Percentiles rank a stretch among this genome's conserved stretches.
These are phyloP conservation scores for Ecliptopera silaceata DNA, from an alignment of 2,888 invertebrate genomes.

Conservation along the genomic window DNA sequence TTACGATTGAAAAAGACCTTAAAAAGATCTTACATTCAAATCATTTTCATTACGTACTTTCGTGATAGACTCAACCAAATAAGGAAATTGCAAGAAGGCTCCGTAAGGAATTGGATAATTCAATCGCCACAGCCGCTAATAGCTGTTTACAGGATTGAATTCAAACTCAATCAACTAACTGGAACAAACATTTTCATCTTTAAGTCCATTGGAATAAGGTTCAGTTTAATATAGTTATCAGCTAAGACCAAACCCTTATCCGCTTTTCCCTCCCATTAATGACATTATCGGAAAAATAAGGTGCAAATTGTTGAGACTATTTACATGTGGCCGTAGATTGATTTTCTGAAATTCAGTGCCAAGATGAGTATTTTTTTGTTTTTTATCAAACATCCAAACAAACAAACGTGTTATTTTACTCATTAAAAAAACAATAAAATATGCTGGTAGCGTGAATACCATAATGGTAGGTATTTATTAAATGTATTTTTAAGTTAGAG, in stretches of 20 bases:
- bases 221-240: slow-evolving; percentile 9
- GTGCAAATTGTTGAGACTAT: slow-evolving; percentile 17
- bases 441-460: too few relatives aligned
- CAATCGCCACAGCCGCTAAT: slow-evolving; percentile 47
- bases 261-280: slow-evolving; percentile 21
- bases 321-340: slow-evolving; percentile 16
- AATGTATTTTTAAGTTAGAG: too few relatives aligned
- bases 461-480: too few relatives aligned
- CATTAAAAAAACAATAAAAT: too few relatives aligned
- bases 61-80: slow-evolving; percentile 33
- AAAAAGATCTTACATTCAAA: too few relatives aligned
- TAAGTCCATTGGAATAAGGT: slow-evolving; percentile 10
- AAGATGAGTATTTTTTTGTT: background rate
- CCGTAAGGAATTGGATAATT: slow-evolving; percentile 48
- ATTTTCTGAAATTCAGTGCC: background rate
- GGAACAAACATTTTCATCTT: slow-evolving; percentile 13
- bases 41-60: slow-evolving; percentile 25
- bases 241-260: slow-evolving; percentile 24
- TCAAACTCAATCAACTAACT: slow-evolving; percentile 28
- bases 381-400: too few relatives aligned
- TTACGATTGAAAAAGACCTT: too few relatives aligned
- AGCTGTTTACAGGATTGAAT: slow-evolving; percentile 45
- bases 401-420: too few relatives aligned
- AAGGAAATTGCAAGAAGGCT: slow-evolving; percentile 51
- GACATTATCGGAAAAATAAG: slow-evolving; percentile 29